These are phyloP conservation scores for Cottoperca gobio DNA, from an alignment of 2,797 vertebrate genomes.

Conservation along the genomic window DNA sequence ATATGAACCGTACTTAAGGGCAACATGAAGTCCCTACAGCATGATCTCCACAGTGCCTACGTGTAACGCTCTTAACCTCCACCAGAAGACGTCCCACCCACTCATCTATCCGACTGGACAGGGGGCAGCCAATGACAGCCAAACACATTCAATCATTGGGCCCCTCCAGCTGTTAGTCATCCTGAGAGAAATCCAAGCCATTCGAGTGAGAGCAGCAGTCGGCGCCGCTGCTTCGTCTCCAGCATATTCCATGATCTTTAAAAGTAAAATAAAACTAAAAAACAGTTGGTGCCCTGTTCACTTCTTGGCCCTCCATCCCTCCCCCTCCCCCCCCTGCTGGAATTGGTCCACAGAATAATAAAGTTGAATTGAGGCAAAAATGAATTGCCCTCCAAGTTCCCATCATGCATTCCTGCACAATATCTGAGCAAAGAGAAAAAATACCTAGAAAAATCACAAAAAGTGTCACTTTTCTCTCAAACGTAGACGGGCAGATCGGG, in stretches of 20 bases:
- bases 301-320: constrained; percentile 45
- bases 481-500: constrained; percentile 46
- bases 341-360: constrained; percentile 84
- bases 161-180: constrained; percentile 77
- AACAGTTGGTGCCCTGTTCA: constrained; percentile 59
- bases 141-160: constrained; percentile 88
- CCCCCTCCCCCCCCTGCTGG: constrained; percentile 67
- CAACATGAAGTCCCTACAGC: constrained; percentile 57
- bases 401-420: constrained; percentile 78
- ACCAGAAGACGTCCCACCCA: constrained; percentile 68
- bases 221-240: constrained; percentile 65
- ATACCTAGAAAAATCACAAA: constrained; percentile 71
- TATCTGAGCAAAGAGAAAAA: constrained; percentile 69
- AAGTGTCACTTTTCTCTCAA: constrained; percentile 71
- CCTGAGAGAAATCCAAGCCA: constrained; percentile 90
- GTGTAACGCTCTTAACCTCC: constrained; percentile 55
- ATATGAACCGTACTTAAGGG: constrained; percentile 69
- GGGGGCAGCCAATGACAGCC: constrained; percentile 79
- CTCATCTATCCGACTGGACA: constrained; percentile 75
- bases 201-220: constrained; percentile 82
- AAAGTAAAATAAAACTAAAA: constrained; percentile 76
- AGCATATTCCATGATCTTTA: constrained; percentile 78
- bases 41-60: constrained; percentile 52
- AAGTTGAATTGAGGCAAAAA: constrained; percentile 68
- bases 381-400: constrained; percentile 59